A percentile compares a stretch with the other conserved stretches of the same genome.
Conservation (phyloP, 2,888 invertebrate species). For the Cheilosia vernalis region DNA sequence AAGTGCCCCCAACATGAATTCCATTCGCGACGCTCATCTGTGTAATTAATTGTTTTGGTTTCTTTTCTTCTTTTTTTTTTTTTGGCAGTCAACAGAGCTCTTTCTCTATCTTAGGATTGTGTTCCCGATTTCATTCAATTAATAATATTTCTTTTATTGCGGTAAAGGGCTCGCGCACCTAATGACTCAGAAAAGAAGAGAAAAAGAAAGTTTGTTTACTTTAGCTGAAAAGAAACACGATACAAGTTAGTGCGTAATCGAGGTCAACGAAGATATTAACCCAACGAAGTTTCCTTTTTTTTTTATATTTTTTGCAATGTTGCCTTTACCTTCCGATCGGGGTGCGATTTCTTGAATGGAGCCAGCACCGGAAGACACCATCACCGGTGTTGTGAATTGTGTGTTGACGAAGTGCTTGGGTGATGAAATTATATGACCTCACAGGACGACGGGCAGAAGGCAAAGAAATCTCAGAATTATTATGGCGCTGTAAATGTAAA, state of each 20-base stretch:
- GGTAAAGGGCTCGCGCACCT: slow-evolving; percentile 46
- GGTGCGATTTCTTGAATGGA: slow-evolving; percentile 9
- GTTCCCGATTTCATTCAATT: slow-evolving; percentile 46
- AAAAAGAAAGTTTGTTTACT: slow-evolving; percentile 38
- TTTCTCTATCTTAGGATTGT: slow-evolving; percentile 15
- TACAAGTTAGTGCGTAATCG: slow-evolving; percentile 53
- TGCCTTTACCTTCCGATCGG: not conserved
- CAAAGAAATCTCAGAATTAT: slow-evolving; percentile 44
- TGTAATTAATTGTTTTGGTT: slow-evolving; percentile 61
- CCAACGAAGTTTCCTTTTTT: slow-evolving; percentile 48
- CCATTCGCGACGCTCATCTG: slow-evolving; percentile 24
- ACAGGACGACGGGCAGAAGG: slow-evolving; percentile 58
- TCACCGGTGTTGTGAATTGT: slow-evolving; percentile 23
- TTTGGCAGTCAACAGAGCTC: slow-evolving; percentile 20
- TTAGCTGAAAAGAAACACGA: slow-evolving; percentile 10
- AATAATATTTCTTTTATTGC: slow-evolving; percentile 33
- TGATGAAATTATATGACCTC: slow-evolving; percentile 67
- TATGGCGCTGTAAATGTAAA: slow-evolving; percentile 47
- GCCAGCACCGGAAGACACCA: slow-evolving; percentile 38
- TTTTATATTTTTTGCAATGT: slow-evolving; percentile 1
- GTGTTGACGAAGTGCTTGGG: slow-evolving; percentile 29
- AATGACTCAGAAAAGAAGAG: slow-evolving; percentile 60
- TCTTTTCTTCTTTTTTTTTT: not conserved
- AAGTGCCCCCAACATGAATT: slow-evolving; percentile 30
- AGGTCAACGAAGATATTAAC: slow-evolving; percentile 67